Evolutionary conservation across 2,113 vertebrate species (phyloP), one percentile per base, ranked within the genome.

Genomic region (Nematolebias whitei): DNA sequence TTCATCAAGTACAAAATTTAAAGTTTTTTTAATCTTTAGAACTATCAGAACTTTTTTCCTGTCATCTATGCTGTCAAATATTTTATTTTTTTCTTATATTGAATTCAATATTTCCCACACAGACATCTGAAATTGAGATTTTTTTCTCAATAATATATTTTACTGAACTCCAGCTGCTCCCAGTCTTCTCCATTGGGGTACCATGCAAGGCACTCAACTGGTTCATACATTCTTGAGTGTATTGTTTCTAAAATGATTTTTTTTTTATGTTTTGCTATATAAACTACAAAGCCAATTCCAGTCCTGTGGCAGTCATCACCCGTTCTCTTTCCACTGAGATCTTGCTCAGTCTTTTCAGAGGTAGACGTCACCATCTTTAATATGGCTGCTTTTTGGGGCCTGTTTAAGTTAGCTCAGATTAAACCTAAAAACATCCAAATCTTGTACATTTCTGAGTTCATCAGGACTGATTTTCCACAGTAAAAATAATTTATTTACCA

Each of bases 81-180:
- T 50, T 35, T 14, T 65, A 63, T 38, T 65, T 7, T 58, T 72
- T 85, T 64, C 41, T 8, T 35, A 53, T 13, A 19, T 45, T 47
- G 12, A 74, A 77, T 77, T 63, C 26, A 53, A 50, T 71, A 64
- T 67, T 71, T 78, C 52, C 32, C 26, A 1, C 16, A 24, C 20
- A 22, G 0, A 18, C 29, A 32, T 66, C 45, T 48, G 66, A 70
- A 80, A 65, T 76, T 0, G 35, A 76, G 24, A 51, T 61, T 61
- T 70, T 79, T 47, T 54, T 22, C 19, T 48, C 14, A 76, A 71
- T 73, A 66, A 75, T 62, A 22, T 74, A 39, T 71, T 70, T 76
- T 23, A 19, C 56, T 58, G 43, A 80, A 29, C 39, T 40, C 71
- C 81, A 87, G 76, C 84, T 87, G 85, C 81, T 83, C 55, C 63